Evolutionary conservation across 2,113 vertebrate species (phyloP), one percentile per base, ranked within the genome.

Genomic region (Gnathonemus longibarbis): DNA sequence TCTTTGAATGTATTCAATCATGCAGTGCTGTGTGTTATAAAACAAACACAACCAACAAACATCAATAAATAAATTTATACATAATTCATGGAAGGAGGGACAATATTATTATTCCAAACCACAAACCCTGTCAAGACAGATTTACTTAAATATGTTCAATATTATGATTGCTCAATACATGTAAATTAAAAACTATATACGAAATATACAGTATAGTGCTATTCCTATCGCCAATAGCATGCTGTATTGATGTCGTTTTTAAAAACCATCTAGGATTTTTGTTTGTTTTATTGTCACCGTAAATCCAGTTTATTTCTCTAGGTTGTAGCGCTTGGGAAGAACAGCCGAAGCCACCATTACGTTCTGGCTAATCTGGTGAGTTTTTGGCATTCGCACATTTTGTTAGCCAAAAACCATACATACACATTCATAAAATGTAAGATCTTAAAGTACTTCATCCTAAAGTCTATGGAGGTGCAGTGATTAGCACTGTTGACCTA

Each of bases 341-440:
- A 99, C 94, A 96, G 97, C 89, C 96, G 98, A 96, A 98, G 98
- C 93, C 99, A 98, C 95, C 98, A 99, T 95, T 99, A 99, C 93
- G 98, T 99, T 95, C 95, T 99, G 74, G 98, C 98, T 93, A 99
- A 99, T 94, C 96, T 99, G 98, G 98, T 99, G 97, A 98, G 97
- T 91, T 80, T 84, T 50, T 13, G 27, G 62, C 62, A 70, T 31
- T 70, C 27, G 13, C n/a, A 31, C 62, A 70, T 31, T 31, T 70
- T 27, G 9, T 31, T 13, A 13, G 62, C 3, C 1, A 27, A 70
- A 70, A 11, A 70, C 13, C n/a, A 11, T 70, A 31, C 62, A 31
- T 70, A 31, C 9, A 31, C 62, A 66, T 27, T 66, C 24, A 66
- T 66, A 31, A 66, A 66, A 66, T 31, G 8, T 11, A 66, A 66